Conservation (phyloP, 2,113 vertebrate species). For the Rhizomys pruinosus region DNA sequence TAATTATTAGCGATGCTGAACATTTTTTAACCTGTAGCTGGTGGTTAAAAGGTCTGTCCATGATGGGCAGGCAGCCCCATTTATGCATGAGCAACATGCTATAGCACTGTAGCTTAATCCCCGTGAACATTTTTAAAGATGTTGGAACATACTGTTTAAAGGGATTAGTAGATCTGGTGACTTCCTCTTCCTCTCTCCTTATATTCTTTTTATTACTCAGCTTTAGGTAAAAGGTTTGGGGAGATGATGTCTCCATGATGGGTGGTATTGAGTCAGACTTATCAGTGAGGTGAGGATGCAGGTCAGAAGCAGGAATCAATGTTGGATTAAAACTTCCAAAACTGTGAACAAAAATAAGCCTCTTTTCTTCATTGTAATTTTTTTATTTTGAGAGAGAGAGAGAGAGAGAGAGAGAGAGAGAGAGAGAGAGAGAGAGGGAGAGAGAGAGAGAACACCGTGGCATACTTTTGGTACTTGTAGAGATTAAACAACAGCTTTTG, state of each 20-base stretch:
- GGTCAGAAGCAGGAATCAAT: not conserved
- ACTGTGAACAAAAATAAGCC: not conserved
- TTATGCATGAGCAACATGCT: no score
- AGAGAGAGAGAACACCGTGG: no score
- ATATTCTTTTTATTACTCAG: not conserved
- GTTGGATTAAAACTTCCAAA: not conserved
- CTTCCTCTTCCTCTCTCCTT: not conserved
- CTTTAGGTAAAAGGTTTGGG: not conserved
- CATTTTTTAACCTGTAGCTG: no score
- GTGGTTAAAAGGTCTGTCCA: no score
- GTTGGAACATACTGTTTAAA: not conserved
- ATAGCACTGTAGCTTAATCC: no score
- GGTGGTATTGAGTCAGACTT: not conserved
- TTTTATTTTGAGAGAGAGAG: no score
- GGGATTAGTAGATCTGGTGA: not conserved
- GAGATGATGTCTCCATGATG: not conserved
- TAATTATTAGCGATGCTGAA: no score
- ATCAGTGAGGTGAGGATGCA: not conserved
- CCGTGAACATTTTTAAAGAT: no score
- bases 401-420: no score
- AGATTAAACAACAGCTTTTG: not conserved
- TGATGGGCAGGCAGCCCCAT: no score
- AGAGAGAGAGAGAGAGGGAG: no score
- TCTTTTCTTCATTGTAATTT: not conserved
- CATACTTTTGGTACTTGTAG: no score